Base-by-base conservation (phyloP, 2,113 vertebrate genomes). In the Oriolus oriolus region DNA sequence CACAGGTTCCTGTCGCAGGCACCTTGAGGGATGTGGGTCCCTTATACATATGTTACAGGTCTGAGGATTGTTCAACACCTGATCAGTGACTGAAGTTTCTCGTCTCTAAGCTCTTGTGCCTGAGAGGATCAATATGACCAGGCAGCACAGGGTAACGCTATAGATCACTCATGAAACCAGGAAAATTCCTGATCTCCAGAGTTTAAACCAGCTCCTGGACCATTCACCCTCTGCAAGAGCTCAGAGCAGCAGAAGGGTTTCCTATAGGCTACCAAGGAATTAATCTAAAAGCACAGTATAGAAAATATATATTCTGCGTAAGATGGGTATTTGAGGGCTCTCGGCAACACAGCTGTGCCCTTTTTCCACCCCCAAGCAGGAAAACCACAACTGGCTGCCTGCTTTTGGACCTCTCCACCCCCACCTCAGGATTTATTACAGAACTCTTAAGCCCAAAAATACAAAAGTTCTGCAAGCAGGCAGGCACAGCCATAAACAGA, bases 61-160 rank as follows among this genome's bases (percentile, higher is more conserved):
- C 37, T 0, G 0, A 59, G 6, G 5, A 9, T 2, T 66, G 20
- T 65, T 81, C 44, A 35, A 39, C 16, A 70, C 77, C 64, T 56
- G 41, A 76, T 31, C 41, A n/a, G 5, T 28, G 74, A 24, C 1
- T 45, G 41, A 61, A 35, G 16, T 42, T 80, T 63, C 76, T 71
- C 14, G 12, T 65, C 31, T 57, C 26, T 42, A n/a, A 81, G 60
- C 31, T 35, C 44, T 30, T 14, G 17, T 30, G 37, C 10, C 49
- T 8, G 3, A 80, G n/a, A 90, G 21, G 3, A 85, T 30, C 26
- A 35, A 1, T 39, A 66, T 37, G 61, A 45, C 16, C 37, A 65
- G 39, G 54, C 39, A 70, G 41, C 33, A 74, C 11, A 41, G 24
- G 11, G 19, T 21, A 59, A 78, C 37, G 22, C 22, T 41, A 57